A percentile compares a stretch with the other conserved stretches of the same genome.
Evolutionary conservation across 2,888 invertebrate species (phyloP).

Genomic region (Koerneria pararmatus): DNA sequence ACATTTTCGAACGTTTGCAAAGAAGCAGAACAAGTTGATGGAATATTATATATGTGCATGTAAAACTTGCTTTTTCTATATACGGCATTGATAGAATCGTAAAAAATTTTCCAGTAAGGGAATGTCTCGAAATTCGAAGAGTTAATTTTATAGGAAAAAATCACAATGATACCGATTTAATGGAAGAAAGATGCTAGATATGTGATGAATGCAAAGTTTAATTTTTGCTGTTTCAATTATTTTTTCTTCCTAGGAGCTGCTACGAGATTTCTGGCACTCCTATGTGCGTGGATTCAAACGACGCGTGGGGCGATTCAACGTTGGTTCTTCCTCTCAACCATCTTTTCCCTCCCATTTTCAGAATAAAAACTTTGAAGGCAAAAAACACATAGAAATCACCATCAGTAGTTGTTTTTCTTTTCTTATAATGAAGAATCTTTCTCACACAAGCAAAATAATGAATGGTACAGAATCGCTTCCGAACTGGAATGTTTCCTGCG

Average conservation of each 20-base stretch:
- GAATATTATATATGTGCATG: too few species aligned
- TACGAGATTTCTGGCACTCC: constrained; percentile 89
- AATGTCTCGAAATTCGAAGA: background rate
- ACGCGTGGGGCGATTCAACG: constrained; percentile 81
- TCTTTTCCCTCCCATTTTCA: too few species aligned
- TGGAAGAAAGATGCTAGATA: constrained; percentile 95
- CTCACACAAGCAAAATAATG: background rate
- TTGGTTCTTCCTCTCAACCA: too few species aligned
- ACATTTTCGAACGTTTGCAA: too few species aligned
- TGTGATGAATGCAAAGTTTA: constrained; percentile 94
- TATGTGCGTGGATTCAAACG: constrained; percentile 93
- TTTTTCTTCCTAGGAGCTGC: constrained; percentile 90
- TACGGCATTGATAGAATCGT: too few species aligned
- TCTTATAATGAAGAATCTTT: background rate
- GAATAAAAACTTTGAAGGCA: background rate
- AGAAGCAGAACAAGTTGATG: too few species aligned
- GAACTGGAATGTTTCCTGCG: constrained; percentile 92
- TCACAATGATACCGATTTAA: constrained; percentile 69
- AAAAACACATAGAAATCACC: too few species aligned
- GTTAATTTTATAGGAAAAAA: background rate
- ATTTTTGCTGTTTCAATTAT: constrained; percentile 95
- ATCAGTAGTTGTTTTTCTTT: background rate
- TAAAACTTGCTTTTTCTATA: too few species aligned
- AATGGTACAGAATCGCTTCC: constrained; percentile 78
- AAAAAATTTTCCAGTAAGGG: background rate